Conservation (phyloP, 2,113 vertebrate genomes). For the Ophiodon elongatus region DNA sequence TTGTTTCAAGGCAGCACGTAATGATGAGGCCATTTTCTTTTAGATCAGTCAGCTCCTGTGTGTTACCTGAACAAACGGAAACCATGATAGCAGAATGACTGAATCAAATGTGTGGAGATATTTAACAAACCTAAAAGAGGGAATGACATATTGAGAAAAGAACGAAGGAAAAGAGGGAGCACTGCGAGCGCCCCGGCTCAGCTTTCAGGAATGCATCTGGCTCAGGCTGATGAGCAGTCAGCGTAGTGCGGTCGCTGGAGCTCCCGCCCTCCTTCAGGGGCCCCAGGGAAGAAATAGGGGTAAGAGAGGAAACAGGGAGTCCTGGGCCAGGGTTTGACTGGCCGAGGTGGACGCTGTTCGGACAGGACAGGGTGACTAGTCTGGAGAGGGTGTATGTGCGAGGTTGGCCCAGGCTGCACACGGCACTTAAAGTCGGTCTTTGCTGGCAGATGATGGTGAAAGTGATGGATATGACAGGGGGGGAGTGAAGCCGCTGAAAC, state of each 20-base stretch:
- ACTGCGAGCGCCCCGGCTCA: conserved; percentile 74
- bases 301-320: conserved; percentile 70
- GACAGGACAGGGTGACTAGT: conserved; percentile 37
- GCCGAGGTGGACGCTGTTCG: conserved; percentile 45
- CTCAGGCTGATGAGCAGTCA: conserved; percentile 75
- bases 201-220: conserved; percentile 86
- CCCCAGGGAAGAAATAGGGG: conserved; percentile 74
- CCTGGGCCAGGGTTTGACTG: conserved; percentile 52
- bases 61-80: conserved; percentile 6
- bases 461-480: conserved; percentile 67
- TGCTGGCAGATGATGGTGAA: conserved; percentile 46
- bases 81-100: neutral
- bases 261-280: conserved; percentile 79
- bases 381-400: conserved; percentile 26
- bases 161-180: conserved; percentile 67
- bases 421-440: conserved; percentile 9
- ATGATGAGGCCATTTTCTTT: neutral
- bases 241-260: conserved; percentile 79
- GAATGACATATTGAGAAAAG: conserved; percentile 59
- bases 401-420: conserved; percentile 22
- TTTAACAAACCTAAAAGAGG: conserved; percentile 37
- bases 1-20: neutral
- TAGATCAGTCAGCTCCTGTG: neutral
- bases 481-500: conserved; percentile 63
- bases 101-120: conserved; percentile 8